These are phyloP conservation scores for Crotalus tigris DNA, from an alignment of 2,113 vertebrate genomes.

Conservation along the genomic window DNA sequence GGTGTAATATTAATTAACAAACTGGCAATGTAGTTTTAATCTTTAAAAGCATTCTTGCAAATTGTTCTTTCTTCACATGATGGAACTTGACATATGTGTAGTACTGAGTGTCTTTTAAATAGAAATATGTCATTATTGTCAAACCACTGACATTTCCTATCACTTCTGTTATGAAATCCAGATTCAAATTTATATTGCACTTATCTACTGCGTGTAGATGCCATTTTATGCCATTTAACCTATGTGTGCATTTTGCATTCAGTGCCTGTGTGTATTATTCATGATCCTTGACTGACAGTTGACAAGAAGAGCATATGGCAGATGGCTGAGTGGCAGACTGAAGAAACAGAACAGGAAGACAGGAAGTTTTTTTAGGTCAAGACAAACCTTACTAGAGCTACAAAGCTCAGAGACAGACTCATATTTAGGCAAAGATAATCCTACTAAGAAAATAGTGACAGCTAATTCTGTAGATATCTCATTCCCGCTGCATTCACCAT, in stretches of 20 bases:
- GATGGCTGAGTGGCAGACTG: not conserved
- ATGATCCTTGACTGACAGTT: not conserved
- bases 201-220: not conserved
- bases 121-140: not conserved
- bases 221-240: not conserved
- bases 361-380: not conserved
- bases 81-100: constrained; percentile 53
- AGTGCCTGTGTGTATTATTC: not conserved
- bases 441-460: not conserved
- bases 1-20: constrained; percentile 57
- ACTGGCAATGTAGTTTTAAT: constrained; percentile 59
- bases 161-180: not conserved
- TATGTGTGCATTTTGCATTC: not conserved
- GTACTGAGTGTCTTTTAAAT: constrained; percentile 1
- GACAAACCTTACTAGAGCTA: not conserved
- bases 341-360: not conserved
- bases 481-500: not conserved
- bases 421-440: not conserved
- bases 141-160: constrained; percentile 19
- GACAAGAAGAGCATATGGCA: not conserved
- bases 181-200: not conserved
- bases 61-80: constrained; percentile 62
- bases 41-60: constrained; percentile 54
- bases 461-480: not conserved
- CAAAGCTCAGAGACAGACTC: not conserved